Evolutionary conservation across 2,113 vertebrate genomes (phyloP).

Genomic region (Cyphomyrus discorhynchus): DNA sequence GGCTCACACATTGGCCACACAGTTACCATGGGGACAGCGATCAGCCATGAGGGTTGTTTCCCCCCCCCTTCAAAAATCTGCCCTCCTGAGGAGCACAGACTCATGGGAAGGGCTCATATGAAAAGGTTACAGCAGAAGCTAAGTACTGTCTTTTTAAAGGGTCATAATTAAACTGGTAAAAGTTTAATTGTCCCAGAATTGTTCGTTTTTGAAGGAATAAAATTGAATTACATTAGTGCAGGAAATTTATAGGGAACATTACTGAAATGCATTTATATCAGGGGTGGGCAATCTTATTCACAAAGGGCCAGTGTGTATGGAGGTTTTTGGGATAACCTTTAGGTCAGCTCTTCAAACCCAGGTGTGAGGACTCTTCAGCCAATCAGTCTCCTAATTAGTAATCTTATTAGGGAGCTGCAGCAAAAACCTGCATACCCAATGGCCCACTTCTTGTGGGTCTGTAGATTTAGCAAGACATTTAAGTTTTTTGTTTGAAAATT

Average conservation of each 20-base stretch:
- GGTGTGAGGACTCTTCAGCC: too few relatives aligned
- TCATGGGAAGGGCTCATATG: conserved; percentile 25
- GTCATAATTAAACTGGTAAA: not conserved
- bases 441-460: not conserved
- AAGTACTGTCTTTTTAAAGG: not conserved
- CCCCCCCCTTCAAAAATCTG: conserved; percentile 32
- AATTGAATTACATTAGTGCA: not conserved
- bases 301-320: too few relatives aligned
- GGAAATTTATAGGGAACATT: not conserved
- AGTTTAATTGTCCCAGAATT: not conserved
- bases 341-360: too few relatives aligned
- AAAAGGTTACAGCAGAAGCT: not conserved
- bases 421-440: too few relatives aligned
- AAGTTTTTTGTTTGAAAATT: not conserved
- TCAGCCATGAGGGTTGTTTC: conserved; percentile 32
- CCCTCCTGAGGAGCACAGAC: conserved; percentile 15
- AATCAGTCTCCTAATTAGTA: too few relatives aligned
- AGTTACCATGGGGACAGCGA: conserved; percentile 58
- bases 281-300: too few relatives aligned
- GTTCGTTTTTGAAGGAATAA: not conserved
- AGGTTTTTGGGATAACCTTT: too few relatives aligned
- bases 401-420: too few relatives aligned
- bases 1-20: conserved; percentile 34
- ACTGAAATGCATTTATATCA: not conserved
- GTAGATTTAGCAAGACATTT: not conserved